These are phyloP conservation scores for Cryptocephalus moraei DNA, from an alignment of 2,888 invertebrate species.

Conservation along the genomic window DNA sequence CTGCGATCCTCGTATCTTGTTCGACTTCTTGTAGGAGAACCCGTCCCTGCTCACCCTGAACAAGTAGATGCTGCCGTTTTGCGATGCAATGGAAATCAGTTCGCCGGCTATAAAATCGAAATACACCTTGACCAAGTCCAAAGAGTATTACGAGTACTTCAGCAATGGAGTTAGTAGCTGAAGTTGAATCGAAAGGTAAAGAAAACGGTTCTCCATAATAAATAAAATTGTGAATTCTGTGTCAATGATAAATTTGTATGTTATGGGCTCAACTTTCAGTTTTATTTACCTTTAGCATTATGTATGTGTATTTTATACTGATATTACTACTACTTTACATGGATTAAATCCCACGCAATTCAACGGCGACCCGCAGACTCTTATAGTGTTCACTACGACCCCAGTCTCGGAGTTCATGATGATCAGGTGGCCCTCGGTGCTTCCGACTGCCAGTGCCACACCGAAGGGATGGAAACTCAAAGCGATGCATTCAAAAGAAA, in stretches of 20 bases:
- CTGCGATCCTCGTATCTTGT: conserved; percentile 78
- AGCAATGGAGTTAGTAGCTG: background rate
- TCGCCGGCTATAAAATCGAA: conserved; percentile 60
- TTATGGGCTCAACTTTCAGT: no score
- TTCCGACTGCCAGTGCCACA: conserved; percentile 77
- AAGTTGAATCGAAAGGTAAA: background rate
- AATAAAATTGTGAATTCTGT: no score
- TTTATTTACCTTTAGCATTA: no score
- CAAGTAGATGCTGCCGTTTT: conserved; percentile 75
- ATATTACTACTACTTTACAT: conserved; percentile 42
- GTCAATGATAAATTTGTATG: no score
- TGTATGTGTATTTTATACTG: no score
- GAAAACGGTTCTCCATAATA: no score
- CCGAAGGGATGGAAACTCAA: conserved; percentile 83
- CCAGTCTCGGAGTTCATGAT: conserved; percentile 82
- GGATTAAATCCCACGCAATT: conserved; percentile 82
- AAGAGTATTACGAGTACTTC: background rate
- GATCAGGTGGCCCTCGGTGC: conserved; percentile 79
- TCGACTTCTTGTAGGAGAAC: conserved; percentile 81
- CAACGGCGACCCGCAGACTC: conserved; percentile 80
- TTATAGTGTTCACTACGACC: conserved; percentile 69
- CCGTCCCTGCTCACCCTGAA: conserved; percentile 83
- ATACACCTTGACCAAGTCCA: background rate
- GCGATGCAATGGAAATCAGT: conserved; percentile 78
- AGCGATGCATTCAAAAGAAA: conserved; percentile 80